Evolutionary conservation across 2,888 invertebrate species (phyloP), one percentile per base, ranked within the genome.

Genomic region (Conops quadrifasciatus): DNA sequence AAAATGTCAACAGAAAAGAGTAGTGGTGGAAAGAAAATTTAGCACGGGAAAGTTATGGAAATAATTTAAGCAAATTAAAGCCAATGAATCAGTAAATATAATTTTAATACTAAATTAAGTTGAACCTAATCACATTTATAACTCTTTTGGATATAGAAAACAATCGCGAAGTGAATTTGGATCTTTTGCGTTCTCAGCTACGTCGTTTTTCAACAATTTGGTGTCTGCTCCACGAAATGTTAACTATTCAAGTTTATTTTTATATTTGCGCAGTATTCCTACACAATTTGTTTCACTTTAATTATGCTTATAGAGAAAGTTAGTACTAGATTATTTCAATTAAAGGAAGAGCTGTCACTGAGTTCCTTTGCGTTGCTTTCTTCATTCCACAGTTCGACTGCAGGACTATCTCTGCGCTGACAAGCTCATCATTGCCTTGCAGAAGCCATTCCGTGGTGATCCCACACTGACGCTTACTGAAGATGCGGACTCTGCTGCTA

Each of bases 381-480:
- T 21, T 15, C 16, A 21, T 49, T 21, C 72, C 72, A 1, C 74
- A 82, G 84, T 83, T 67, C 81, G 83, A 1, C 75, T 82, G 3
- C 82, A 84, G 74, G 84, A 84, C 64, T 80, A 82, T 72, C 73
- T 84, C 3, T 84, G 84, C 71, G 81, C 83, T 11, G 81, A 84
- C 70, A 83, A 80, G 64, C 77, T 84, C 0, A 70, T 83, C 3
- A 75, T 78, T 51, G 77, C 80, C 2, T 60, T 83, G 58, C 77
- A 80, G n/a, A 80, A 81, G 36, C 77, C 82, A 0, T 83, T 84
- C 58, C 81, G 81, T 0, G 82, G 83, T 2, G 80, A 82, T 64
- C 82, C 83, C 1, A 78, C 77, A 2, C 71, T 85, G 15, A 76
- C 78, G 3, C 76, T 85, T 1, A 81, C 77, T n/a, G 80, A 81